Percentiles rank a stretch among this genome's conserved stretches.
Conservation (phyloP, 2,797 vertebrate genomes). For the Cheirogaleus major region DNA sequence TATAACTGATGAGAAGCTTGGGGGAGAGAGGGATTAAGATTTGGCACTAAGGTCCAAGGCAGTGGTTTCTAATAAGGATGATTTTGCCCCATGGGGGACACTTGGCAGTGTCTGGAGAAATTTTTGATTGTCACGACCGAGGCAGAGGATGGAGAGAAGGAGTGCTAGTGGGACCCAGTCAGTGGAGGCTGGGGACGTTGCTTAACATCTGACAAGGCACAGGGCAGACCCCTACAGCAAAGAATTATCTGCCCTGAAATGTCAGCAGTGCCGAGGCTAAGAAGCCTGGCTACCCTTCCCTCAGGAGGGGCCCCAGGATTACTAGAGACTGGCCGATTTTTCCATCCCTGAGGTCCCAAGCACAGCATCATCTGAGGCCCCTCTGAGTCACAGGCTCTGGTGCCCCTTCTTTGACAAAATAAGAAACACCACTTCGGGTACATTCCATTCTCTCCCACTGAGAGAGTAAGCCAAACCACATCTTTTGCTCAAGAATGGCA, state of each 20-base stretch:
- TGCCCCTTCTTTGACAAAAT: background rate
- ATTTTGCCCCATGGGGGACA: background rate
- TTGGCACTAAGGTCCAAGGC: background rate
- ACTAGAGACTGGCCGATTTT: background rate
- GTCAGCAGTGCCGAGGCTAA: background rate
- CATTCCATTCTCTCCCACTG: background rate
- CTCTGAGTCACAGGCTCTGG: background rate
- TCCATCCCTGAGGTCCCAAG: background rate
- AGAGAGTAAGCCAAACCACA: slow-evolving; percentile 39
- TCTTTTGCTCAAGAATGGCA: slow-evolving; percentile 14
- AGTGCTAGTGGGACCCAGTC: background rate
- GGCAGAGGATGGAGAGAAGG: background rate
- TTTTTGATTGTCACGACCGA: background rate
- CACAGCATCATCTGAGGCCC: background rate
- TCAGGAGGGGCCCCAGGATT: background rate
- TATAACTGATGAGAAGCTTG: background rate
- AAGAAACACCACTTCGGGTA: background rate
- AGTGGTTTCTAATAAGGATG: background rate
- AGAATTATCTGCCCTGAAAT: background rate
- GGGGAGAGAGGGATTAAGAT: background rate
- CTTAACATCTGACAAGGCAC: background rate
- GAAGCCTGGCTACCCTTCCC: background rate
- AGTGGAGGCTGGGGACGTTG: background rate
- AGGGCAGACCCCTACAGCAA: background rate
- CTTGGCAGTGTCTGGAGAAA: background rate